Percentiles rank a stretch among this genome's conserved stretches.
Evolutionary conservation across 2,888 invertebrate genomes (phyloP).

Genomic region (Chironomus riparius): DNA sequence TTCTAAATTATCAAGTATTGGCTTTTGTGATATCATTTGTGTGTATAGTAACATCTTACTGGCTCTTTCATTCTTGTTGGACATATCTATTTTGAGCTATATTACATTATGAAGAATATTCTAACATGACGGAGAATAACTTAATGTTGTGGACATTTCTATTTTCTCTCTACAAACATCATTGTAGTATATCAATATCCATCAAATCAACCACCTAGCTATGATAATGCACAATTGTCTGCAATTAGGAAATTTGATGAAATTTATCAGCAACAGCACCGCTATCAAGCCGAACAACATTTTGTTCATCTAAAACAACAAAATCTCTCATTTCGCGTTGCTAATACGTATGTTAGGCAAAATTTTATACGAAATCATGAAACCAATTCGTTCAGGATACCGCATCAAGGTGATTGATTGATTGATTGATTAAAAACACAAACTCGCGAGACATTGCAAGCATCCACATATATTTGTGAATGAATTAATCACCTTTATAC

Average conservation of each 20-base stretch:
- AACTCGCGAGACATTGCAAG: background rate
- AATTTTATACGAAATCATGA: slow-evolving; percentile 18
- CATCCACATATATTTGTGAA: background rate
- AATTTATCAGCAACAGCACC: slow-evolving; percentile 23
- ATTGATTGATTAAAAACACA: background rate
- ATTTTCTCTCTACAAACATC: background rate
- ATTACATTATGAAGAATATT: too few species aligned
- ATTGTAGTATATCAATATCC: background rate
- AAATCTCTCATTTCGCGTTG: slow-evolving; percentile 24
- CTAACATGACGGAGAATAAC: too few species aligned
- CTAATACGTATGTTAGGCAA: slow-evolving; percentile 13
- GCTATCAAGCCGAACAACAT: background rate
- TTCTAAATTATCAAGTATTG: background rate
- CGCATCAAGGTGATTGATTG: slow-evolving; percentile 12
- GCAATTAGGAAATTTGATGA: slow-evolving; percentile 20
- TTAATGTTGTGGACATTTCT: background rate
- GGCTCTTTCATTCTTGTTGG: too few species aligned
- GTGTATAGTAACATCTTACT: too few species aligned
- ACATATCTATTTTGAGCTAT: too few species aligned
- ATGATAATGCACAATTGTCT: slow-evolving; percentile 12
- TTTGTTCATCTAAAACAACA: slow-evolving; percentile 18
- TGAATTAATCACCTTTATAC: background rate
- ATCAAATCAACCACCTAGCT: slow-evolving; percentile 9
- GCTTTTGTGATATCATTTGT: too few species aligned
- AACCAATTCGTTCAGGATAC: slow-evolving; percentile 23